These are phyloP conservation scores for Pachymerium ferrugineum DNA, from an alignment of 2,888 invertebrate species.

Conservation along the genomic window DNA sequence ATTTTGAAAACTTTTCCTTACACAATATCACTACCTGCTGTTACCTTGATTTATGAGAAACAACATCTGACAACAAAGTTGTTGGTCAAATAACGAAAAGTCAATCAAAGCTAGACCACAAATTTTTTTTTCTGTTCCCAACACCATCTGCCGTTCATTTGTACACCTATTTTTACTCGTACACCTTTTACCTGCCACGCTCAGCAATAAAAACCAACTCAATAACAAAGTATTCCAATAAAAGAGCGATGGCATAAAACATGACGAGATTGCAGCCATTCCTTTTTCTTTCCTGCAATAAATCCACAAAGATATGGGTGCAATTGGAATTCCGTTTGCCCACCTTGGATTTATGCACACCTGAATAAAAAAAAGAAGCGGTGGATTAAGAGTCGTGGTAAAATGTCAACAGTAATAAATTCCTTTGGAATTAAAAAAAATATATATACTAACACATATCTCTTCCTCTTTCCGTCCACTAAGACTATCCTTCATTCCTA, in stretches of 20 bases:
- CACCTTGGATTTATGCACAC: background rate
- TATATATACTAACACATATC: background rate
- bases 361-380: background rate
- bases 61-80: background rate
- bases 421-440: background rate
- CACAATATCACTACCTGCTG: background rate
- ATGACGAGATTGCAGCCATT: constrained; percentile 15
- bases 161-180: background rate
- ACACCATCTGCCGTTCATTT: no score
- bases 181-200: background rate
- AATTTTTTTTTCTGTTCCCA: no score
- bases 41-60: background rate
- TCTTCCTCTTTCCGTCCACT: background rate
- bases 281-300: background rate
- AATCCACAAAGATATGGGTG: background rate
- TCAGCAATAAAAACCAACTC: constrained; percentile 1
- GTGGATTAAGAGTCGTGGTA: background rate
- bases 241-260: constrained; percentile 13
- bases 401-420: background rate
- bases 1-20: no score
- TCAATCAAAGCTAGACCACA: no score
- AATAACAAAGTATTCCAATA: constrained; percentile 14
- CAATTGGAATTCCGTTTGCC: constrained; percentile 3
- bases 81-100: background rate
- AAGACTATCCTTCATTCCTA: background rate